These are phyloP conservation scores for Pelobates cultripes DNA, from an alignment of 2,797 vertebrate genomes.

Conservation along the genomic window DNA sequence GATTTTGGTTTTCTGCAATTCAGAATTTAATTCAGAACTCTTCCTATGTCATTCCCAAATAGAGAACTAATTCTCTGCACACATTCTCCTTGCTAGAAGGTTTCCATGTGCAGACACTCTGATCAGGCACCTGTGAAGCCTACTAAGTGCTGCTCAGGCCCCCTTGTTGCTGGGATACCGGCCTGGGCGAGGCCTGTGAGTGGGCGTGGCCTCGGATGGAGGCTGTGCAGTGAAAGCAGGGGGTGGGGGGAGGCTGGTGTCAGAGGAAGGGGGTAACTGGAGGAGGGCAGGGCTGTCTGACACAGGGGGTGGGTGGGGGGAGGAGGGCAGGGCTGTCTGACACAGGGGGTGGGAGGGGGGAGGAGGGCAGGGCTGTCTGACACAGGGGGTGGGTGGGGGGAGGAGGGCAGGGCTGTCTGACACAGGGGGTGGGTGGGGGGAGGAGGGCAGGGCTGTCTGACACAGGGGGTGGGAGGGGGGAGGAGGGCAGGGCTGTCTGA, in stretches of 20 bases:
- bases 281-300: not conserved
- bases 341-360: too few relatives aligned
- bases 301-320: too few relatives aligned
- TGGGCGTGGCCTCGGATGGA: not conserved
- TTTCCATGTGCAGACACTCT: not conserved
- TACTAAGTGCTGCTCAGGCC: not conserved
- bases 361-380: not conserved
- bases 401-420: not conserved
- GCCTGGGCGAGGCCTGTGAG: not conserved
- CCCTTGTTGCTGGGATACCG: constrained; percentile 22
- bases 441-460: too few relatives aligned
- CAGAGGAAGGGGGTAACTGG: not conserved
- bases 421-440: not conserved
- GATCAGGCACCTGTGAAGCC: not conserved
- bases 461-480: not conserved
- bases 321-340: not conserved
- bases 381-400: too few relatives aligned
- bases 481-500: not conserved
- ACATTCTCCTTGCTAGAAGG: too few relatives aligned
- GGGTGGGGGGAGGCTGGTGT: not conserved
- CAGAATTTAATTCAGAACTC: too few relatives aligned
- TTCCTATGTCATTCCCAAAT: too few relatives aligned
- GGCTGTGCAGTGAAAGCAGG: not conserved
- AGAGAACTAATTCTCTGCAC: too few relatives aligned
- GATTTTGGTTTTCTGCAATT: too few relatives aligned